phyloP scores from a whole-genome alignment of 2,888 invertebrate genomes.

The Venusia cambrica region DNA sequence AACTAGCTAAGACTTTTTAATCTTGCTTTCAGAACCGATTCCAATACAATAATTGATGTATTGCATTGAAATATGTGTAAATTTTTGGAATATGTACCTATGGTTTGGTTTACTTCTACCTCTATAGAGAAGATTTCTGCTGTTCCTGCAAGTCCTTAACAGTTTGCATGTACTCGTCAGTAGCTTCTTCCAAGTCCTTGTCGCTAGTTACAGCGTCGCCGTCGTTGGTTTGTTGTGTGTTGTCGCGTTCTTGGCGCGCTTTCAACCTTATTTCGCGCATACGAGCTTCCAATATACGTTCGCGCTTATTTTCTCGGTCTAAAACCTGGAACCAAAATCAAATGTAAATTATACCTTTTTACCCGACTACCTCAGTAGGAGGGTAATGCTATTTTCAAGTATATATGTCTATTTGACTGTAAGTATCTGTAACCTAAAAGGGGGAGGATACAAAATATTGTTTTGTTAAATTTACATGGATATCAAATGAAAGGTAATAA shows the following conservation, averaged over 20 bases:
- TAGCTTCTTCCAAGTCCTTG: slow-evolving; percentile 63
- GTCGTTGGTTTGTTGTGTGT: slow-evolving; percentile 43
- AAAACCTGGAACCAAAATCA: slow-evolving; percentile 87
- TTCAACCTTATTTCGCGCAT: slow-evolving; percentile 90
- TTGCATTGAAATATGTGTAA: too few species aligned
- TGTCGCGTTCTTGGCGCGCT: slow-evolving; percentile 65
- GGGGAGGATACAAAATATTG: too few species aligned
- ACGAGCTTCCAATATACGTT: slow-evolving; percentile 94
- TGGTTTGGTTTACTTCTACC: neutral
- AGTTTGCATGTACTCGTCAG: slow-evolving; percentile 59
- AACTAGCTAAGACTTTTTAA: too few species aligned
- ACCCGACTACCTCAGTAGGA: too few species aligned
- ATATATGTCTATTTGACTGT: too few species aligned
- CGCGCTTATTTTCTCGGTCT: slow-evolving; percentile 93
- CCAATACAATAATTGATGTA: too few species aligned
- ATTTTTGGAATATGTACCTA: too few species aligned
- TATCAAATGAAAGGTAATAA: too few species aligned
- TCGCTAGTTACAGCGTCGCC: slow-evolving; percentile 49
- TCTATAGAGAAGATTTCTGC: slow-evolving; percentile 29
- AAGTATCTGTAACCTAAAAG: too few species aligned
- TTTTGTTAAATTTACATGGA: neutral
- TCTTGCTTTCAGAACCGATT: too few species aligned
- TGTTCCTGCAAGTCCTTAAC: slow-evolving; percentile 54
- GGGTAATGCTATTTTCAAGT: too few species aligned
- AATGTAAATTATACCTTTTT: too few species aligned